Base-by-base conservation (phyloP, 2,797 vertebrate genomes). In the Paguma larvata region DNA sequence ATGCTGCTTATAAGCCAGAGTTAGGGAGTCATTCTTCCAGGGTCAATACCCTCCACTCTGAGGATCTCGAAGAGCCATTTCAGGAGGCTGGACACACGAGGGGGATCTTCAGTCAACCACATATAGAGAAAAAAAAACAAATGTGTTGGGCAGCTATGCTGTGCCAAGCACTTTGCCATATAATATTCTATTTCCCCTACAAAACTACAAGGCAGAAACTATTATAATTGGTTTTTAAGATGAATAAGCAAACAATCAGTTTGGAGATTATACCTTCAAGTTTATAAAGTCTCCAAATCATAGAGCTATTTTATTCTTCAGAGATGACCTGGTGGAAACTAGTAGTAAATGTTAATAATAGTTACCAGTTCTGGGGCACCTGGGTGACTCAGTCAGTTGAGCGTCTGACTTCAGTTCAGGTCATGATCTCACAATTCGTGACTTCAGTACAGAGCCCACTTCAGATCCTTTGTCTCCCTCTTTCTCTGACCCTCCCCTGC, bases 221-320 rank as follows among this genome's bases (percentile, higher is more conserved):
- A 70, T 93, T 89, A 34, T 65, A 23, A 85, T 51, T 82, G 32
- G 1, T 77, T 91, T 87, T 72, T 72, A 46, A 91, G 63, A 95
- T 70, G 41, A 93, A 63, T 80, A 97, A 92, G 87, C 21, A 72
- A 77, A 62, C 56, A 12, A 90, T 32, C 25, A 56, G 25, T 38
- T 38, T 38, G 38, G 38, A 38, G 38, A 38, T 38, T 38, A 38
- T 38, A 38, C 38, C 38, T 38, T 38, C 38, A 38, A 38, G 38
- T 86, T 67, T 84, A 44, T 51, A 4, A 73, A 97, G 14, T 89
- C 34, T 21, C 34, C 53, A 78, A 82, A 92, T 62, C 14, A 38
- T 67, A 27, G 1, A 63, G 9, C 16, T 41, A 25, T 48, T 92
- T 93, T 30, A 56, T 5, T 32, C 73, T 90, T 88, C 68, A 63